Evolutionary conservation across 2,888 invertebrate species (phyloP), one percentile per base, ranked within the genome.

Genomic region (Pilophorus perplexus): DNA sequence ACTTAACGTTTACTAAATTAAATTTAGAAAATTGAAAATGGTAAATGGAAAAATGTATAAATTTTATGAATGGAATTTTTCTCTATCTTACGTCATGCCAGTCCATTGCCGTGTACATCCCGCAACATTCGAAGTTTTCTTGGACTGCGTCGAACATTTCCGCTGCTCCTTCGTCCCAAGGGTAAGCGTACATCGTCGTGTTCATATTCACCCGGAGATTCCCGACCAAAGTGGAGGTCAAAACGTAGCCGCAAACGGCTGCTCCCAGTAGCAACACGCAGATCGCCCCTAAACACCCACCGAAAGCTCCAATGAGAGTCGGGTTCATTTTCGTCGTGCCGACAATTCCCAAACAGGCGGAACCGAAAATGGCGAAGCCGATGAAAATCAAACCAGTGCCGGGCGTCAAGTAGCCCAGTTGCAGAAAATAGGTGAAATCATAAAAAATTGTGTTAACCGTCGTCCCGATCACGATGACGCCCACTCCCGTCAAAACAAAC

Each of bases 291-390:
- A 69, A 50, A 23, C 64, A 33, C 4, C 38, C 46, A 33, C 67
- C 67, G 48, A 68, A 69, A 25, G 75, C 76, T 40, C 78, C 73
- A 12, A 68, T 70, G 76, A 79, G 77, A 73, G 78, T 78, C 37
- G 77, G 75, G 70, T 78, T 79, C 69, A 78, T 78, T 71, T 74
- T 76, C 27, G 79, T 75, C n/a, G 79, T 78, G 33, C 79, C 79
- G 70, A 78, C 78, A 69, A 79, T 78, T 69, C 79, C 79, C 27
- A 78, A 73, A 73, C 78, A 79, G 1, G 79, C 77, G n/a, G 78
- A 76, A 28, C 76, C 71, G 70, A 79, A 79, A 10, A 72, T 71
- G 1, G 72, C 60, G 42, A 71, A 67, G 4, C 73, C 74, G 16
- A 73, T 67, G 2, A 65, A 65, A 5, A 72, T 70, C 20, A 73